Base-by-base conservation (phyloP, 2,113 vertebrate genomes). In the Periophthalmodon schlosseri region DNA sequence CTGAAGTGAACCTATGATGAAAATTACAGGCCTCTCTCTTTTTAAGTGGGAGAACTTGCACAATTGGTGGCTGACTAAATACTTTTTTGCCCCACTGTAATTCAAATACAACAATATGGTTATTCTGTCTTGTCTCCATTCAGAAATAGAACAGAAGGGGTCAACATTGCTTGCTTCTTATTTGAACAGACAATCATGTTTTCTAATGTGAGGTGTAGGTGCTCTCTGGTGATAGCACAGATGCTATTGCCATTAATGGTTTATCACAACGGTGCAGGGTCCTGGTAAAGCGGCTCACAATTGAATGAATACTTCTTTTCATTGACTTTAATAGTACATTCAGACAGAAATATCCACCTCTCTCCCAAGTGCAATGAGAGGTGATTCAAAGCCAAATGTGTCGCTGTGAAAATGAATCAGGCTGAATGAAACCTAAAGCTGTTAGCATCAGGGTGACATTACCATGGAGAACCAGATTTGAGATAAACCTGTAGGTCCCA, bases 231-330 rank as follows among this genome's bases (percentile, higher is more conserved):
- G 75, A 86, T 79, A 86, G 70, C 71, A 61, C 34, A 36, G 70
- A 71, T 21, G 60, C 60, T 49, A 69, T 76, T 76, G 77, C 81
- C 74, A 79, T 86, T 86, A 81, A 74, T 79, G 81, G 78, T 87
- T 93, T 90, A 92, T 92, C 88, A 77, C 79, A 83, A 81, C 67
- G 83, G 78, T 79, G 73, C 91, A 91, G 88, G 52, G 68, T 76
- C 64, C 63, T 64, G 80, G 57, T 64, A 70, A 69, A 84, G 63
- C 36, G 0, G 3, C 21, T 76, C 72, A 72, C 72, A 65, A 67
- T 73, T 33, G 75, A 71, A 87, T 74, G 46, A 87, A 87, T 68
- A 67, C 52, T 54, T 49, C 63, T 73, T 74, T 70, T 77, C 73
- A 68, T 47, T 74, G 54, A 20, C 65, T 77, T 80, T 74, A 78